Evolutionary conservation across 2,888 invertebrate species (phyloP).

Genomic region (Crematogaster levior): DNA sequence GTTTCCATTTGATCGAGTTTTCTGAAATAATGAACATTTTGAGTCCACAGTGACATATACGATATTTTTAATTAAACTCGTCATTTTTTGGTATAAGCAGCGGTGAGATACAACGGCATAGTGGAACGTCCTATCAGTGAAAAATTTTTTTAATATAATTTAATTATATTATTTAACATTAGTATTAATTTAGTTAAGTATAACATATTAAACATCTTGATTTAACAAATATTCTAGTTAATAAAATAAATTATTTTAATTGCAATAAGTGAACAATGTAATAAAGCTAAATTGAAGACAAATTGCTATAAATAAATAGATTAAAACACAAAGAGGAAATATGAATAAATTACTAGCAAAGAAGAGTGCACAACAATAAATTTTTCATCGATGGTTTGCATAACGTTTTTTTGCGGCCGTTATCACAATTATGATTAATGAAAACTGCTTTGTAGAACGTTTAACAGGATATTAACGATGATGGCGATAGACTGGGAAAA

Average conservation of each 20-base stretch:
- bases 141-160: conserved; percentile 1
- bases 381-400: not conserved
- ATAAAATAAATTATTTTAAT: not conserved
- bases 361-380: not conserved
- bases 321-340: too few species aligned
- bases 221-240: not conserved
- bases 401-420: not conserved
- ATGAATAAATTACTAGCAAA: not conserved
- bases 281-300: conserved; percentile 13
- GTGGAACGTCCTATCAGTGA: not conserved
- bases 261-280: not conserved
- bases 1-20: not conserved
- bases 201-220: not conserved
- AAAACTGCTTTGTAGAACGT: conserved; percentile 8
- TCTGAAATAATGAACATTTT: conserved; percentile 19
- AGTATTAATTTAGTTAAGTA: not conserved
- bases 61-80: conserved; percentile 37
- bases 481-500: conserved; percentile 23
- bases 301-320: too few species aligned
- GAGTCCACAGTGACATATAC: conserved; percentile 22
- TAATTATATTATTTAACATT: not conserved
- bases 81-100: conserved; percentile 45
- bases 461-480: conserved; percentile 13
- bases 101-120: conserved; percentile 45
- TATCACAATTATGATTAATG: not conserved